phyloP scores from a whole-genome alignment of 2,888 invertebrate species.

The Dyspetes luteomarginatus region DNA sequence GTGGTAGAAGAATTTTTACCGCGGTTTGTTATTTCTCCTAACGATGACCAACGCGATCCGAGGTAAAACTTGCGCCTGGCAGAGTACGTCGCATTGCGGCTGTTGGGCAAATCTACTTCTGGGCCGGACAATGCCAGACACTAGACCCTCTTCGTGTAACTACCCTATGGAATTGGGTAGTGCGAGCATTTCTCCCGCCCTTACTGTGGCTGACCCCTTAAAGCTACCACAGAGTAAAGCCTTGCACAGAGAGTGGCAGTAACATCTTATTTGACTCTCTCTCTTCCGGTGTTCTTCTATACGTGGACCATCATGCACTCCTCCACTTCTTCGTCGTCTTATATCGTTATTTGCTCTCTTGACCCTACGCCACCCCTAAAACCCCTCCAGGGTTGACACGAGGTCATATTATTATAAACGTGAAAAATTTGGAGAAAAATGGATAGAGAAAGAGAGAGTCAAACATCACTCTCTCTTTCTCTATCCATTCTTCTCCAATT shows the following conservation, averaged over 20 bases:
- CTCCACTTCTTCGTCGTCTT: constrained; percentile 20
- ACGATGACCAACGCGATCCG: constrained; percentile 76
- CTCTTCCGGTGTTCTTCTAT: not conserved
- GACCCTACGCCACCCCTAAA: too few species aligned
- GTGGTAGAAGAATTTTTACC: constrained; percentile 68
- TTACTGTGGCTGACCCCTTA: constrained; percentile 33
- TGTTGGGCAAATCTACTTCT: constrained; percentile 70
- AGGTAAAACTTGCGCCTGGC: constrained; percentile 76
- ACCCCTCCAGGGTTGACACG: too few species aligned
- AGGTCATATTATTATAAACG: too few species aligned
- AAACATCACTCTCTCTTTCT: too few species aligned
- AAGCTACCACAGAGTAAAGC: constrained; percentile 24
- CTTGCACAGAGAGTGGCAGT: not conserved
- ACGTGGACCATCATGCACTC: constrained; percentile 1
- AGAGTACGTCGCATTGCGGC: constrained; percentile 77
- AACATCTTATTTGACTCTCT: constrained; percentile 18
- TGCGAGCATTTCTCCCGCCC: constrained; percentile 70
- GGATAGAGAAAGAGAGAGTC: too few species aligned
- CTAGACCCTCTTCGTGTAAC: constrained; percentile 72
- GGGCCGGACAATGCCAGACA: constrained; percentile 65
- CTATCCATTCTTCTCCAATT: not conserved
- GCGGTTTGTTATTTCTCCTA: constrained; percentile 80
- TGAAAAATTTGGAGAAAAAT: too few species aligned
- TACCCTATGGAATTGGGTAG: constrained; percentile 78
- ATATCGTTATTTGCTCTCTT: not conserved